Evolutionary conservation across 2,797 vertebrate species (phyloP).

Genomic region (Diceros bicornis): DNA sequence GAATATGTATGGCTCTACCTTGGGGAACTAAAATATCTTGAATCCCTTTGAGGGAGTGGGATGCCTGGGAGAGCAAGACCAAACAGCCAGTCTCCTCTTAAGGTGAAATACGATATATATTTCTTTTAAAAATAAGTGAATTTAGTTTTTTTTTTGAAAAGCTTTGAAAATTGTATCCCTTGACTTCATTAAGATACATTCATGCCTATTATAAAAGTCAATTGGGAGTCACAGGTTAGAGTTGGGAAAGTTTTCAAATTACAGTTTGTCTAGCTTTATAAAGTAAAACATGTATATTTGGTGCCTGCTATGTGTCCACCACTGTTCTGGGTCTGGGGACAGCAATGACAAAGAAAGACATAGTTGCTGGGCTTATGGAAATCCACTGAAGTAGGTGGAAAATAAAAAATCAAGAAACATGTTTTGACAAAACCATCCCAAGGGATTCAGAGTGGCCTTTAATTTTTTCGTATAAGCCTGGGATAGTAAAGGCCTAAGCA

Average conservation of each 20-base stretch:
- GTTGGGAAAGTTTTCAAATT: constrained; percentile 1
- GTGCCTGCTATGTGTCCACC: not conserved
- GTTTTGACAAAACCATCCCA: not conserved
- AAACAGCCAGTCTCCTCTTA: not conserved
- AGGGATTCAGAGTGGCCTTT: not conserved
- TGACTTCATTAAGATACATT: not conserved
- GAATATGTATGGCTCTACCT: not conserved
- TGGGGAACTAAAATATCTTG: not conserved
- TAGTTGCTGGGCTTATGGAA: not conserved
- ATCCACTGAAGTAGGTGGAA: not conserved
- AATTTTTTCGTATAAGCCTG: not conserved
- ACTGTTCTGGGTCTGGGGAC: not conserved
- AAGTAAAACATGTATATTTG: not conserved
- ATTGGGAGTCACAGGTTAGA: constrained; percentile 24
- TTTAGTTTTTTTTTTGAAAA: constrained; percentile 25
- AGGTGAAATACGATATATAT: not conserved
- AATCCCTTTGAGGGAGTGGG: not conserved
- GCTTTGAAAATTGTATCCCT: not conserved
- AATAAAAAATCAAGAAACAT: not conserved
- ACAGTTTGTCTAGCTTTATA: not conserved
- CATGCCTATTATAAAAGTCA: not conserved
- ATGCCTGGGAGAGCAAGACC: not conserved
- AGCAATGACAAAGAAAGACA: not conserved
- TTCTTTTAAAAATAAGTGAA: constrained; percentile 27
- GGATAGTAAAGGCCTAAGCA: not conserved